phyloP scores from a whole-genome alignment of 2,888 invertebrate species.

The Cryptocephalus primarius region DNA sequence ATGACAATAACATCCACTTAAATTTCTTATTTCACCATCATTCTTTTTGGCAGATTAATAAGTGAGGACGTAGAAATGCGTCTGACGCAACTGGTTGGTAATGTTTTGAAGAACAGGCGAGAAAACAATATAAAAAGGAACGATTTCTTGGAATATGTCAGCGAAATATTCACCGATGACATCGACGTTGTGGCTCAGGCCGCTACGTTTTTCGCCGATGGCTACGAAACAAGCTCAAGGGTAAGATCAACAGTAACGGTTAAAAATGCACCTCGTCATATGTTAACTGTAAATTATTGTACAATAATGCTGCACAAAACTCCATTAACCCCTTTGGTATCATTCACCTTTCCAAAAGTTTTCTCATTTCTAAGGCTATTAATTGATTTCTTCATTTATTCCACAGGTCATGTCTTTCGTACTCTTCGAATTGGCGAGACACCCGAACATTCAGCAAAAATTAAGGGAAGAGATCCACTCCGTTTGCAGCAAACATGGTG shows the following conservation, averaged over 20 bases:
- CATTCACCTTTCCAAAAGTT: too few relatives aligned
- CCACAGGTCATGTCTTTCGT: slow-evolving; percentile 34
- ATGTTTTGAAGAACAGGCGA: slow-evolving; percentile 31
- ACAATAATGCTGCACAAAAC: too few relatives aligned
- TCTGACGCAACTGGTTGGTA: slow-evolving; percentile 24
- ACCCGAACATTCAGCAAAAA: slow-evolving; percentile 36
- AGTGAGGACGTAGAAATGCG: slow-evolving; percentile 29
- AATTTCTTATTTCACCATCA: too few relatives aligned
- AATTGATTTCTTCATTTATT: neutral
- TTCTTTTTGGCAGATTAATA: too few relatives aligned
- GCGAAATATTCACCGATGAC: slow-evolving; percentile 22
- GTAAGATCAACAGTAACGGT: slow-evolving; percentile 3
- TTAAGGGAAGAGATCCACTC: slow-evolving; percentile 33
- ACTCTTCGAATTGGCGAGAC: slow-evolving; percentile 39
- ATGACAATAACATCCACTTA: too few relatives aligned
- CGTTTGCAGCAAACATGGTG: slow-evolving; percentile 20
- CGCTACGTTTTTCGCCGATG: slow-evolving; percentile 43
- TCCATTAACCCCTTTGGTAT: too few relatives aligned
- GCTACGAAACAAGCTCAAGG: slow-evolving; percentile 43
- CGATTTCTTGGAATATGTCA: slow-evolving; percentile 31
- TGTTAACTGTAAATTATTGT: too few relatives aligned
- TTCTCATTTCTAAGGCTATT: too few relatives aligned
- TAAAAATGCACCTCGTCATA: too few relatives aligned
- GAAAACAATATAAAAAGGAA: slow-evolving; percentile 32
- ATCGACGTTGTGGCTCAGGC: slow-evolving; percentile 43